Percentiles rank a stretch among this genome's conserved stretches.
phyloP scores from a whole-genome alignment of 2,888 invertebrate genomes.

The Chesias legatella region DNA sequence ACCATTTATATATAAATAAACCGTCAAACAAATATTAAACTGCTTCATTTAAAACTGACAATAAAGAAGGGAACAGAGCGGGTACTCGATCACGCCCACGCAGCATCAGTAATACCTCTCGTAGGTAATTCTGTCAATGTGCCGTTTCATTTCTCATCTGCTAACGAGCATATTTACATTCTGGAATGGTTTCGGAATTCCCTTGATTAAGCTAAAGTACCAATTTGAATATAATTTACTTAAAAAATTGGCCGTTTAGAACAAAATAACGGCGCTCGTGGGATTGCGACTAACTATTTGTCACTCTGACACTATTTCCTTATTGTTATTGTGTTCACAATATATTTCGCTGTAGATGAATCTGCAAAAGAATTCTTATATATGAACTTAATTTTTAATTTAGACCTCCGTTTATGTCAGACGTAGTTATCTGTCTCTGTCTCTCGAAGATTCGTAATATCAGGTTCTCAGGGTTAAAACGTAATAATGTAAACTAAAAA shows the following conservation, averaged over 20 bases:
- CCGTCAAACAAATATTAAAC: no score
- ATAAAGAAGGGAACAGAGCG: conserved; percentile 6
- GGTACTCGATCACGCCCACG: conserved; percentile 9
- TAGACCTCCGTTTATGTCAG: no score
- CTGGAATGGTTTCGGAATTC: conserved; percentile 25
- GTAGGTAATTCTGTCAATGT: conserved; percentile 1
- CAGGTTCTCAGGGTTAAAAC: no score
- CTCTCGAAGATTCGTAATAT: no score
- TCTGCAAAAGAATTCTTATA: no score
- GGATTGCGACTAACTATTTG: conserved; percentile 38
- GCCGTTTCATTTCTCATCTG: conserved; percentile 26
- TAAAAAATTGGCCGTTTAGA: conserved; percentile 24
- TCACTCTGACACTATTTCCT: conserved; percentile 48
- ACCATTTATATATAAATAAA: no score
- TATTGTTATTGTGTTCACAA: conserved; percentile 18
- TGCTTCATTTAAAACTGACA: conserved; percentile 5
- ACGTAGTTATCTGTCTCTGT: no score
- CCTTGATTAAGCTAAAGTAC: conserved; percentile 25
- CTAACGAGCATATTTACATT: conserved; percentile 29
- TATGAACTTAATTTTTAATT: no score
- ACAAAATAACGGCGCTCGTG: conserved; percentile 20
- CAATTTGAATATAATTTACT: conserved; percentile 20
- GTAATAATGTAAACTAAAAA: no score
- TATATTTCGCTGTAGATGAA: no score
- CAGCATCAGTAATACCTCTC: conserved; percentile 2